phyloP scores from a whole-genome alignment of 2,113 vertebrate genomes.

The Euleptes europaea region DNA sequence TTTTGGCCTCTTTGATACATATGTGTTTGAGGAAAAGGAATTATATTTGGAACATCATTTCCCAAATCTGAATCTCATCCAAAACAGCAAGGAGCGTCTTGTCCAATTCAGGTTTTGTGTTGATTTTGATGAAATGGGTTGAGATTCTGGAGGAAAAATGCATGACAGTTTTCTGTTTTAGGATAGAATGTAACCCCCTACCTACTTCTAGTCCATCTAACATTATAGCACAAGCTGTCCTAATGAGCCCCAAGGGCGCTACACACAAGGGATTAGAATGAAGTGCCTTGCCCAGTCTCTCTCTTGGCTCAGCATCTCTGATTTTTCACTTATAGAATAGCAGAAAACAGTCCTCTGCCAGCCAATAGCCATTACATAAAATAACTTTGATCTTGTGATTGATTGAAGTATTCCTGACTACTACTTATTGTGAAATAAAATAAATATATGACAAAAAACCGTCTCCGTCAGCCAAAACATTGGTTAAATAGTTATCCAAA shows the following conservation, averaged over 20 bases:
- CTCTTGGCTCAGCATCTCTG: not conserved
- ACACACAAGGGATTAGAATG: not conserved
- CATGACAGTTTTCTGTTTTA: not conserved
- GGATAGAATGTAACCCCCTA: not conserved
- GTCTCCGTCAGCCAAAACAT: slow-evolving; percentile 52
- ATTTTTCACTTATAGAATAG: not conserved
- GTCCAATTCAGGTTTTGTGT: not conserved
- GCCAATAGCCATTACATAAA: slow-evolving; percentile 41
- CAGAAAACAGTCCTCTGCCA: slow-evolving; percentile 29
- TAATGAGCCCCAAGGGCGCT: too few species aligned
- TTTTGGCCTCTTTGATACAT: not conserved
- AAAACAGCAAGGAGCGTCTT: not conserved
- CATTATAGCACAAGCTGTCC: not conserved
- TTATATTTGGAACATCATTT: not conserved
- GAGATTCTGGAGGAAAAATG: not conserved
- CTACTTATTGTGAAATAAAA: slow-evolving; percentile 42
- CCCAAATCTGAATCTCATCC: not conserved
- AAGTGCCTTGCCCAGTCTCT: not conserved
- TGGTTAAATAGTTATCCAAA: slow-evolving; percentile 51
- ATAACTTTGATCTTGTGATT: slow-evolving; percentile 38
- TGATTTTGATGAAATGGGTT: not conserved
- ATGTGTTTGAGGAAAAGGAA: not conserved
- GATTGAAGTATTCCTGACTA: slow-evolving; percentile 57
- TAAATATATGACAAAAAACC: slow-evolving; percentile 44
- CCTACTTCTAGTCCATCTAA: too few species aligned